Evolutionary conservation across 1,140 invertebrate genomes (phyloP), one percentile per base, ranked within the genome.

Genomic region (Muscidifurax raptorellus): DNA sequence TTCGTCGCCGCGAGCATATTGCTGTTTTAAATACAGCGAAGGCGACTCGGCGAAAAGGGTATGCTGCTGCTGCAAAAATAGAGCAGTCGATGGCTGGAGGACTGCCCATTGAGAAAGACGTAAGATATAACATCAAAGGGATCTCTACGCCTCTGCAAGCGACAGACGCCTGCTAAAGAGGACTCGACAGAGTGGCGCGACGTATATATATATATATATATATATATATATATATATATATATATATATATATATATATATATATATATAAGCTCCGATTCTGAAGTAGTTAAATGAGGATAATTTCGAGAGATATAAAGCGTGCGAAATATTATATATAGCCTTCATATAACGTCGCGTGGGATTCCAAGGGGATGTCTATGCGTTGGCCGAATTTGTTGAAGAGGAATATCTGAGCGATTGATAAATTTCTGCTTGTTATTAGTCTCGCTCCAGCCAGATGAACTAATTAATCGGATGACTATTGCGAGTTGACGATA

Each of bases 101-200:
- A 30, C 15, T 18, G 30, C 30, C 28, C 77, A 67, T 67, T 79
- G 59, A 67, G 27, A n/a, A 77, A 52, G 47, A 64, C 40, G 47
- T 30, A 22, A 59, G 12, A 18, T 30, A 52, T 22, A 22, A 79
- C 77, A 32, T 79, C 77, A 79, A 79, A 79, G 30, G 22, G 47
- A 36, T 79, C 13, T 18, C n/a, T 15, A 25, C 22, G 74, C 1
- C 12, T 32, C 13, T 71, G 2, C 28, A 18, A 28, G 22, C 5
- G 69, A 71, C 27, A 71, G 28, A 71, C 6, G 28, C 25, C 15
- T 30, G 69, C 13, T 52, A 30, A 22, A 72, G 18, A 72, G 30
- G 7, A 72, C 36, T 15, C 18, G 15, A 72, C 28, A 69, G n/a
- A 27, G 27, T 27, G 3, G 13, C 3, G 69, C n/a, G 13, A 28